Evolutionary conservation across 2,888 invertebrate genomes (phyloP).

Genomic region (Andricus quercusramuli): DNA sequence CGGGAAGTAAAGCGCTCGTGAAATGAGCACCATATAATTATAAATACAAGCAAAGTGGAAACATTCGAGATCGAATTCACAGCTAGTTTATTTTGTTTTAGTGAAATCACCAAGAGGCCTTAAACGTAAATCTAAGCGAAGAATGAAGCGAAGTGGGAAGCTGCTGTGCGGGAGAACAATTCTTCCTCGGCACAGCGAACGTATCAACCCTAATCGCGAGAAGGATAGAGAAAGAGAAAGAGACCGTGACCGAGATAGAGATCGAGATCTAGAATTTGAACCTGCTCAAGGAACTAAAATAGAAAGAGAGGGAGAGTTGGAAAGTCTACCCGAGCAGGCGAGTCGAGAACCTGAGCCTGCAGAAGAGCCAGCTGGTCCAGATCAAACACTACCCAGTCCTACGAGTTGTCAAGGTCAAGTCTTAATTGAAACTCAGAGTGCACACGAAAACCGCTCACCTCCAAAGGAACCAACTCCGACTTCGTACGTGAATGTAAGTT

Average conservation of each 20-base stretch:
- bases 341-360: constrained; percentile 80
- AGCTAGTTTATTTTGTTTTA: constrained; percentile 47
- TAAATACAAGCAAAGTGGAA: too few relatives aligned
- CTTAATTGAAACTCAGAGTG: constrained; percentile 75
- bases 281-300: constrained; percentile 73
- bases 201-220: constrained; percentile 63
- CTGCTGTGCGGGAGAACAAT: constrained; percentile 66
- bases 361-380: constrained; percentile 81
- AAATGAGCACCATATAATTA: too few relatives aligned
- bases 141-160: constrained; percentile 69
- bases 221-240: constrained; percentile 60
- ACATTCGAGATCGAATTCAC: too few relatives aligned
- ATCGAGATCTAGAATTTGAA: constrained; percentile 66
- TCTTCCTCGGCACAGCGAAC: constrained; percentile 71
- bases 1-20: too few relatives aligned
- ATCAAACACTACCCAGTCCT: constrained; percentile 78
- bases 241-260: constrained; percentile 62
- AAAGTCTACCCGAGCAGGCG: constrained; percentile 75
- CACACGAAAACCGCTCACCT: constrained; percentile 78
- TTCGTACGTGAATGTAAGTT: constrained; percentile 82
- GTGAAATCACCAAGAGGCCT: constrained; percentile 78
- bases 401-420: constrained; percentile 77
- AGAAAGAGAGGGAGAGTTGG: constrained; percentile 73
- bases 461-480: constrained; percentile 83
- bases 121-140: constrained; percentile 78